These are phyloP conservation scores for Mizuhopecten yessoensis DNA, from an alignment of 1,140 invertebrate species.

Conservation along the genomic window DNA sequence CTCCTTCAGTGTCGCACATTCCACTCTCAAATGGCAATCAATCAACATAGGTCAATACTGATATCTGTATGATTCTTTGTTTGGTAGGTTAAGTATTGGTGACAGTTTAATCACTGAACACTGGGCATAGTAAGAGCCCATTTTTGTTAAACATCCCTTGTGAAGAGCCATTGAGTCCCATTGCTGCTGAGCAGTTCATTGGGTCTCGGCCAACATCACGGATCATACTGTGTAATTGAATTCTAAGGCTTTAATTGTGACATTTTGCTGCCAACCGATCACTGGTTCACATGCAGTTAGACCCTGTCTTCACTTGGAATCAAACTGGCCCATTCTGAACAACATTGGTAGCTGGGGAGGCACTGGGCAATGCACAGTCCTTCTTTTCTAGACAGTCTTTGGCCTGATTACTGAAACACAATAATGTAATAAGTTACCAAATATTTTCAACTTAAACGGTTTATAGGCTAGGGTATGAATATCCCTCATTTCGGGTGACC, in stretches of 20 bases:
- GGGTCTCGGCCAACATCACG: constrained; percentile 4
- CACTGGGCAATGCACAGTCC: not conserved
- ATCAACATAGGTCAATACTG: not conserved
- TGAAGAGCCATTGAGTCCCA: constrained; percentile 12
- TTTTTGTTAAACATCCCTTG: not conserved
- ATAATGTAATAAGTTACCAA: not conserved
- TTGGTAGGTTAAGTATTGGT: constrained; percentile 25
- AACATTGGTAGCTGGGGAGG: constrained; percentile 26
- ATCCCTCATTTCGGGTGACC: too few species aligned
- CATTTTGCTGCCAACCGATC: constrained; percentile 8
- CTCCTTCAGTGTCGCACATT: not conserved
- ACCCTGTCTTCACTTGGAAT: not conserved
- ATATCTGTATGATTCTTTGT: not conserved
- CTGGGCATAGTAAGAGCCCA: not conserved
- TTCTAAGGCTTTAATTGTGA: constrained; percentile 27
- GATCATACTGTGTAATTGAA: not conserved
- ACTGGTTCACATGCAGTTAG: not conserved
- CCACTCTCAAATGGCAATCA: constrained; percentile 10
- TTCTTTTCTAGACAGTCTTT: constrained; percentile 9
- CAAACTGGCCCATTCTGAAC: constrained; percentile 18
- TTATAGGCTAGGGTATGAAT: too few species aligned
- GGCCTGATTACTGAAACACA: not conserved
- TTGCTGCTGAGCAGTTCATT: not conserved
- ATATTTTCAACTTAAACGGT: not conserved
- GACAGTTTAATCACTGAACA: constrained; percentile 14